Base-by-base conservation (phyloP, 2,113 vertebrate genomes). In the Neotragus moschatus region DNA sequence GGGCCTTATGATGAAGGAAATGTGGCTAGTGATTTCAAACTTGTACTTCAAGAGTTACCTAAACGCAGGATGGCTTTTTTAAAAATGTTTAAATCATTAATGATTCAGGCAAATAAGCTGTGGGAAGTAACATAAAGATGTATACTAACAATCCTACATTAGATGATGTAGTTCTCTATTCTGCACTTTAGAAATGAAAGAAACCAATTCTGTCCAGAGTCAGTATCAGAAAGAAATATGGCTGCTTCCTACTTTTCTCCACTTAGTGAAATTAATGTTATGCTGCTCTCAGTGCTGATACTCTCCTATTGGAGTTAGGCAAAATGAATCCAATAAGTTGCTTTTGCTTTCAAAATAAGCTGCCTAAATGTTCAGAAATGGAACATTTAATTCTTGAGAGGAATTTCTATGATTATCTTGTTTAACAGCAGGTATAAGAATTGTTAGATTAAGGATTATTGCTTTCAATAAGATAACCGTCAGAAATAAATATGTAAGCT, bases 381-480 rank as follows among this genome's bases (percentile, higher is more conserved):
- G 96, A 95, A 84, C 92, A 98, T 95, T 49, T 47, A 96, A 97
- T 23, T 7, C 47, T 95, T 84, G 55, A 96, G 82, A 96, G 66
- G 94, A 95, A 96, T 66, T 98, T 96, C 94, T 88, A 96, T 92
- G 96, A 91, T 33, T 85, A 92, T 47, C 58, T 93, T 96, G 88
- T 98, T 90, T 94, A 92, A 88, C 51, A 49, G 39, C 53, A 98
- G 73, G 88, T 96, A 97, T 19, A 88, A 96, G 88, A 91, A 84
- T 70, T 85, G 17, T 25, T 90, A 58, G 58, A 93, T 88, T 97
- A 98, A 97, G 92, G 92, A 98, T 98, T 99, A 99, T 98, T 98
- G 98, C 98, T 98, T 98, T 98, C 94, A 97, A 90, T 92, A 98
- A 97, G 92, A 97, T 94, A 98, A 98, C 92, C 90, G 98, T 97